These are phyloP conservation scores for Polyergus mexicanus DNA, from an alignment of 1,140 invertebrate species.

Conservation along the genomic window DNA sequence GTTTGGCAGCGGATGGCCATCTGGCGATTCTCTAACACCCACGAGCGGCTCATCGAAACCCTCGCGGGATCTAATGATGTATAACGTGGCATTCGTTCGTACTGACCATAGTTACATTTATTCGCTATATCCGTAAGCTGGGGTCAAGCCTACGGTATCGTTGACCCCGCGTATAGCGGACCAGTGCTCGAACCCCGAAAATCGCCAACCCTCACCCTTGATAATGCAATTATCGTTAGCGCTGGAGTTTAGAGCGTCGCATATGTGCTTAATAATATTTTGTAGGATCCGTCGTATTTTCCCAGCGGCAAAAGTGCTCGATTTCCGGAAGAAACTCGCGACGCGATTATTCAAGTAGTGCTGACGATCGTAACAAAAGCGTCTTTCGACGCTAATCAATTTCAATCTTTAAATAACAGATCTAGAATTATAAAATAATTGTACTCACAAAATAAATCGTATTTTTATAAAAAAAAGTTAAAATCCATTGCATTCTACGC, in stretches of 20 bases:
- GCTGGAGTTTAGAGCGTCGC: slow-evolving; percentile 72
- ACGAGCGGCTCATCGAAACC: slow-evolving; percentile 72
- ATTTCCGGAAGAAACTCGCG: not conserved
- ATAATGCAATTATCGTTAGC: slow-evolving; percentile 83
- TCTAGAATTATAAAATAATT: not conserved
- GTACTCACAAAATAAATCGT: not conserved
- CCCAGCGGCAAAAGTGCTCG: not conserved
- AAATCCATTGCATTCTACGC: not conserved
- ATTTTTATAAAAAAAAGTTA: not conserved
- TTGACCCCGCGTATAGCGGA: slow-evolving; percentile 63
- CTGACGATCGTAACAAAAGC: not conserved
- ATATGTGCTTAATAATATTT: slow-evolving; percentile 67
- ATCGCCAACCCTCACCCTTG: slow-evolving; percentile 72
- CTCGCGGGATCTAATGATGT: slow-evolving; percentile 80
- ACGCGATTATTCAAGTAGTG: no score
- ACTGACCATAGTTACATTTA: slow-evolving; percentile 65
- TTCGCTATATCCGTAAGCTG: slow-evolving; percentile 60
- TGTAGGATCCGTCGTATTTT: slow-evolving; percentile 14
- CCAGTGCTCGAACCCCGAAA: slow-evolving; percentile 44
- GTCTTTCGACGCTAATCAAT: not conserved
- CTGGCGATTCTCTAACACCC: slow-evolving; percentile 81
- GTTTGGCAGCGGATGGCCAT: slow-evolving; percentile 75
- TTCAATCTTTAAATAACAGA: slow-evolving; percentile 19
- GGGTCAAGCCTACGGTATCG: slow-evolving; percentile 79
- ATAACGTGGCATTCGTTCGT: slow-evolving; percentile 75